phyloP scores from a whole-genome alignment of 2,113 vertebrate species.

The Onychorhynchus coronatus region DNA sequence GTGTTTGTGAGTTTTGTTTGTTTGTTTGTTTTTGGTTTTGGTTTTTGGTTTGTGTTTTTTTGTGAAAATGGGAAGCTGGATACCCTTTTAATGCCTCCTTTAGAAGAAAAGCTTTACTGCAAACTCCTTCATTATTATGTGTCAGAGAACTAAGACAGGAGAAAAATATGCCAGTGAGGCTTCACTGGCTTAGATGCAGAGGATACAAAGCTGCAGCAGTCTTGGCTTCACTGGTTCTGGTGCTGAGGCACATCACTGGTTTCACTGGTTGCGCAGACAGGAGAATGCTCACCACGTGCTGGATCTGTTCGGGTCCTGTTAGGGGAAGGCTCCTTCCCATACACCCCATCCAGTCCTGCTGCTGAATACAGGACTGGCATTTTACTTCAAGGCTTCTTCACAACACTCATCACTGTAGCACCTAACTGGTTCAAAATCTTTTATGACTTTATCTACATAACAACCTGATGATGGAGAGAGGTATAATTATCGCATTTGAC shows the following conservation, averaged over 20 bases:
- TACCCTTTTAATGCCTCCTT: neutral
- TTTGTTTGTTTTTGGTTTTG: too few relatives aligned
- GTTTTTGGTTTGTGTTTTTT: too few relatives aligned
- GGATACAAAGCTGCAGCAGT: neutral
- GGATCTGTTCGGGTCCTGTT: neutral
- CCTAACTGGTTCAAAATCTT: neutral
- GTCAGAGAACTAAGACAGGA: neutral
- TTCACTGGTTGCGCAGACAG: neutral
- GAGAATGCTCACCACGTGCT: neutral
- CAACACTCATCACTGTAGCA: neutral
- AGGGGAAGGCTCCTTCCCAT: neutral
- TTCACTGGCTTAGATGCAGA: neutral
- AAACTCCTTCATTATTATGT: neutral
- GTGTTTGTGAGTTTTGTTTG: too few relatives aligned
- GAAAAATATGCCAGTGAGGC: neutral
- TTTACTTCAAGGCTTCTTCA: neutral
- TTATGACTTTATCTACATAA: neutral
- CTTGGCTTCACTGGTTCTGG: neutral
- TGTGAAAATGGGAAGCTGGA: neutral
- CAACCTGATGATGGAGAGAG: neutral
- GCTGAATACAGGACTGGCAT: neutral
- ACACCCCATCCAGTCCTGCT: neutral
- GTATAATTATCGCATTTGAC: constrained; percentile 18
- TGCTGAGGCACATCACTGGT: neutral
- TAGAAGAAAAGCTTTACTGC: neutral